Evolutionary conservation across 2,113 vertebrate genomes (phyloP).

Genomic region (Eira barbara): DNA sequence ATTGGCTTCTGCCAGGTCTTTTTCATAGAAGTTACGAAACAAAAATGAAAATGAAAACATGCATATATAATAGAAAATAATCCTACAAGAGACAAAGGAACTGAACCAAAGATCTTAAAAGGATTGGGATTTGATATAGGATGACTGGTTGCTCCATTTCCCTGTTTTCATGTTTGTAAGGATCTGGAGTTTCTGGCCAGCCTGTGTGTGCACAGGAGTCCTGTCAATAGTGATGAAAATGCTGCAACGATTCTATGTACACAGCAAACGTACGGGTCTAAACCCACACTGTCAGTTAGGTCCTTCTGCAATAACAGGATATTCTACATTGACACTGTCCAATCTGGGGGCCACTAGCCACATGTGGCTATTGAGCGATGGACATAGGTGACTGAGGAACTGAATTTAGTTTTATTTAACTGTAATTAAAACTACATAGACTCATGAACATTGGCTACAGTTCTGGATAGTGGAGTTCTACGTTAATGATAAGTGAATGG

Average conservation of each 20-base stretch:
- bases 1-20: not conserved
- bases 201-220: not conserved
- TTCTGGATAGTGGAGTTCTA: not conserved
- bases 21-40: not conserved
- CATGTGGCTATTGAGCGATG: not conserved
- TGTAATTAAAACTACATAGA: not conserved
- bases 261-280: not conserved
- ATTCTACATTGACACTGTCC: not conserved
- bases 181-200: not conserved
- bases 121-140: not conserved
- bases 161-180: not conserved
- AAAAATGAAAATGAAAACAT: not conserved
- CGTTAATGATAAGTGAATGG: not conserved
- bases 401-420: slow-evolving; percentile 4
- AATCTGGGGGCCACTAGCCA: not conserved
- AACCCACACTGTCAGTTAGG: not conserved
- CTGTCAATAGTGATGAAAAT: not conserved
- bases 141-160: not conserved
- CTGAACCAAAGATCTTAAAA: not conserved
- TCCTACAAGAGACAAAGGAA: not conserved
- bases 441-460: not conserved
- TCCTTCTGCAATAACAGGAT: not conserved
- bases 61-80: not conserved
- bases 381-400: not conserved
- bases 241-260: not conserved